Conservation (phyloP, 2,888 invertebrate species). For the Spatulosminthurus flaviceps region DNA sequence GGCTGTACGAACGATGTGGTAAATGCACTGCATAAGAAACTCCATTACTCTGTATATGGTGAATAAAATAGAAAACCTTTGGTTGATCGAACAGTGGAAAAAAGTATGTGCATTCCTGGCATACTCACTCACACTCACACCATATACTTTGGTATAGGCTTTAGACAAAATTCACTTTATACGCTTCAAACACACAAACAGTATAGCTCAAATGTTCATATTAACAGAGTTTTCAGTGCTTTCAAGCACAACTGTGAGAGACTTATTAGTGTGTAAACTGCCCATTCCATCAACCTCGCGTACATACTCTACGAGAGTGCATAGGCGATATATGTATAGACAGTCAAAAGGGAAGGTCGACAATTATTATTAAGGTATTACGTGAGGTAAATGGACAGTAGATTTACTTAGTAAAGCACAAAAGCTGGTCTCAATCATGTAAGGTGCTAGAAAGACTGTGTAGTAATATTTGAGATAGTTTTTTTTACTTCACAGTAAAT, state of each 20-base stretch:
- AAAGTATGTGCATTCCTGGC: neutral
- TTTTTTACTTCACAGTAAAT: neutral
- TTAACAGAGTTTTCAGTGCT: too few relatives aligned
- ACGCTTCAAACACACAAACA: too few relatives aligned
- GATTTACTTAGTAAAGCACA: neutral
- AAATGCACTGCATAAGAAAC: neutral
- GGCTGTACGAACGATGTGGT: too few relatives aligned
- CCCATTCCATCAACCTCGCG: too few relatives aligned
- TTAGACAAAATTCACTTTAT: neutral
- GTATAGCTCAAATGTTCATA: too few relatives aligned
- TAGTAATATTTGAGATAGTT: too few relatives aligned
- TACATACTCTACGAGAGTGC: too few relatives aligned
- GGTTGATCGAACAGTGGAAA: neutral
- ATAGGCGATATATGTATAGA: neutral
- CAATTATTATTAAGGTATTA: neutral
- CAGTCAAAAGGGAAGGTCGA: neutral
- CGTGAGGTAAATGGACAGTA: neutral
- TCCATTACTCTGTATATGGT: neutral
- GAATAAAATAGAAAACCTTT: neutral
- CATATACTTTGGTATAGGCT: neutral
- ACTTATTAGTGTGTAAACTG: too few relatives aligned
- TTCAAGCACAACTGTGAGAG: too few relatives aligned
- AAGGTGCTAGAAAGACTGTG: neutral
- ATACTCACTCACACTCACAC: neutral
- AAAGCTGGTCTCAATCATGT: neutral